phyloP scores from a whole-genome alignment of 2,113 vertebrate species.

The Elanoides forficatus region DNA sequence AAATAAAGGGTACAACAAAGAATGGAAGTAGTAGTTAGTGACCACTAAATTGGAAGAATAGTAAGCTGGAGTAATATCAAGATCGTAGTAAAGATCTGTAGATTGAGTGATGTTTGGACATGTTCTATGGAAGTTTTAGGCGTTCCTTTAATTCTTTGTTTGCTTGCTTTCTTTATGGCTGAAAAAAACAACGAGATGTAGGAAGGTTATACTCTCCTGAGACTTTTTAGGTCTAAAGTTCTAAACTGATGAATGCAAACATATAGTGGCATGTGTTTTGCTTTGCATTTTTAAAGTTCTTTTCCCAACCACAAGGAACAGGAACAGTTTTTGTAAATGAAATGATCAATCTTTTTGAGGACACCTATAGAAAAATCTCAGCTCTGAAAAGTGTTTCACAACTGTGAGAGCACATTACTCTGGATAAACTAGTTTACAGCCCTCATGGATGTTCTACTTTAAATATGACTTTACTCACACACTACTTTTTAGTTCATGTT shows the following conservation, averaged over 20 bases:
- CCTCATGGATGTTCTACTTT: not conserved
- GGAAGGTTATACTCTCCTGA: not conserved
- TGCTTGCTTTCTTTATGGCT: not conserved
- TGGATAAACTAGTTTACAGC: not conserved
- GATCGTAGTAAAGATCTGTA: not conserved
- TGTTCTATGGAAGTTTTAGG: not conserved
- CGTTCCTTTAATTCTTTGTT: not conserved
- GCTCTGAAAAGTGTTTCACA: not conserved
- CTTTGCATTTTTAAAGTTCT: constrained; percentile 14
- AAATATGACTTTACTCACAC: not conserved
- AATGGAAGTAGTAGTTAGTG: not conserved
- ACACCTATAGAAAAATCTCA: not conserved
- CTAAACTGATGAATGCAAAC: not conserved
- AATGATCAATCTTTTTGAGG: not conserved
- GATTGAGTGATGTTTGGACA: not conserved
- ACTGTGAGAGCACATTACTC: not conserved
- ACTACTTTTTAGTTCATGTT: not conserved
- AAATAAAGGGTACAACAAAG: not conserved
- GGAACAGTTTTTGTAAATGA: not conserved
- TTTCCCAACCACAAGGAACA: not conserved
- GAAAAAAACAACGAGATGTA: not conserved
- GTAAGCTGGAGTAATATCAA: not conserved
- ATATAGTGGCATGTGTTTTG: not conserved
- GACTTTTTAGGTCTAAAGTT: not conserved
- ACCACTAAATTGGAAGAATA: not conserved